These are phyloP conservation scores for Distichodus sexfasciatus DNA, from an alignment of 2,797 vertebrate species.

Conservation along the genomic window DNA sequence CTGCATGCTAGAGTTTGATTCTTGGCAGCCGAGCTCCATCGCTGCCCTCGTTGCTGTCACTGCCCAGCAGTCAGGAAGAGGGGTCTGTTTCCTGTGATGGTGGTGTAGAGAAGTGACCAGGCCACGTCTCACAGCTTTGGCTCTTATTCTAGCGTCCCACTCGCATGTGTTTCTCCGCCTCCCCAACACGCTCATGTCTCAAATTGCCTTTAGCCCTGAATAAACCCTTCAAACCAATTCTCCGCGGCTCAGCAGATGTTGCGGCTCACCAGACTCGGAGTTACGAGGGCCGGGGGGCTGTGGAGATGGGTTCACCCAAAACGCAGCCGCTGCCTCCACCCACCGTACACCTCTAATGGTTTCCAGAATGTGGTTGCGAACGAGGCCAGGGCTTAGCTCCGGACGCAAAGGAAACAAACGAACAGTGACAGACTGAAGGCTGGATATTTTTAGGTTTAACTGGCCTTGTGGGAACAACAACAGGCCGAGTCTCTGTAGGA, in stretches of 20 bases:
- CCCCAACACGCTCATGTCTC: slow-evolving; percentile 44
- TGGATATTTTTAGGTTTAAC: slow-evolving; percentile 23
- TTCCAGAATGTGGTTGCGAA: slow-evolving; percentile 4
- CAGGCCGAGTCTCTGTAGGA: background rate
- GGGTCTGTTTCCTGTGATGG: background rate
- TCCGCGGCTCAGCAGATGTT: background rate
- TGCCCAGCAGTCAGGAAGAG: slow-evolving; percentile 15
- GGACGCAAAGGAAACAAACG: background rate
- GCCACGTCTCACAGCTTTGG: slow-evolving; percentile 18
- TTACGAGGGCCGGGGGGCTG: background rate
- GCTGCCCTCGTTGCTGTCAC: background rate
- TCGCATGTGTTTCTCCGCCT: slow-evolving; percentile 52
- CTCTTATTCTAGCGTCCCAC: slow-evolving; percentile 1
- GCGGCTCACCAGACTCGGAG: background rate
- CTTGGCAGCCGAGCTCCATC: no score
- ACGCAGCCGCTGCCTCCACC: background rate
- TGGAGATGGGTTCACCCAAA: background rate
- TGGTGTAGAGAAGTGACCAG: background rate
- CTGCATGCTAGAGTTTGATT: no score
- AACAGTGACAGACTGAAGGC: background rate
- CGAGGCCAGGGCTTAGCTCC: background rate
- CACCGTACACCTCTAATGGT: background rate
- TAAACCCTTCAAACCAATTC: background rate
- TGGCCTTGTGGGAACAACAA: slow-evolving; percentile 1
- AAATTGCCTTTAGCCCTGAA: background rate